Percentiles rank a stretch among this genome's conserved stretches.
Evolutionary conservation across 2,888 invertebrate genomes (phyloP).

Genomic region (Lingula anatina): DNA sequence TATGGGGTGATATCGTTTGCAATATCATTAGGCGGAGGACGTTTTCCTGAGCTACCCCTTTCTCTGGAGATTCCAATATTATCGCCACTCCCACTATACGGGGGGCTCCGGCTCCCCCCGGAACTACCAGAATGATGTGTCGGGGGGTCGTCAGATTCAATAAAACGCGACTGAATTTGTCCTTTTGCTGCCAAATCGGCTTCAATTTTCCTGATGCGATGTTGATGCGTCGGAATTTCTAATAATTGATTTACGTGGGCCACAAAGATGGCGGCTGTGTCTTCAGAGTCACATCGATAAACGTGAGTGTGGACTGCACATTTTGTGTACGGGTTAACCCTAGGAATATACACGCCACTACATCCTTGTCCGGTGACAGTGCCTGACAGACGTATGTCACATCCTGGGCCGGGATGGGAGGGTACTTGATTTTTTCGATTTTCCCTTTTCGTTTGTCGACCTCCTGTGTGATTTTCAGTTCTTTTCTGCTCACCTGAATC

Average conservation of each 20-base stretch:
- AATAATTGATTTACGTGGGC: constrained; percentile 77
- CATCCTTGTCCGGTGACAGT: constrained; percentile 64
- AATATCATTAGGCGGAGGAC: neutral
- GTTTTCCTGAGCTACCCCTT: neutral
- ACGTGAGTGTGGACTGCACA: constrained; percentile 95
- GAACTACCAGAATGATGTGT: too few species aligned
- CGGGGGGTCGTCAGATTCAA: neutral
- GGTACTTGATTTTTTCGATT: constrained; percentile 71
- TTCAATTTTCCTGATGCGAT: constrained; percentile 79
- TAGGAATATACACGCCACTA: constrained; percentile 87
- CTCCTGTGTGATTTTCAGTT: constrained; percentile 88
- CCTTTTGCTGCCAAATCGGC: constrained; percentile 30
- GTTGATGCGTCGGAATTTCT: constrained; percentile 77
- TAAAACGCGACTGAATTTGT: constrained; percentile 8
- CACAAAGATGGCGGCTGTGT: constrained; percentile 83
- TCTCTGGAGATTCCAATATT: neutral
- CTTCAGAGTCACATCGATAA: constrained; percentile 87
- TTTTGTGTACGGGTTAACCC: constrained; percentile 88
- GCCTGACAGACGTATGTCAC: constrained; percentile 79
- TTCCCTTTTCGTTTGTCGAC: constrained; percentile 51
- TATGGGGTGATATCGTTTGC: constrained; percentile 58
- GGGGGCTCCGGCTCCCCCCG: too few species aligned
- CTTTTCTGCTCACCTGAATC: constrained; percentile 67
- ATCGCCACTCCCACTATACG: neutral
- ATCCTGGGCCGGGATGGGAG: constrained; percentile 32